Conservation (phyloP, 92 coral and sea anemone genomes). For the Scolanthus callimorphus region DNA sequence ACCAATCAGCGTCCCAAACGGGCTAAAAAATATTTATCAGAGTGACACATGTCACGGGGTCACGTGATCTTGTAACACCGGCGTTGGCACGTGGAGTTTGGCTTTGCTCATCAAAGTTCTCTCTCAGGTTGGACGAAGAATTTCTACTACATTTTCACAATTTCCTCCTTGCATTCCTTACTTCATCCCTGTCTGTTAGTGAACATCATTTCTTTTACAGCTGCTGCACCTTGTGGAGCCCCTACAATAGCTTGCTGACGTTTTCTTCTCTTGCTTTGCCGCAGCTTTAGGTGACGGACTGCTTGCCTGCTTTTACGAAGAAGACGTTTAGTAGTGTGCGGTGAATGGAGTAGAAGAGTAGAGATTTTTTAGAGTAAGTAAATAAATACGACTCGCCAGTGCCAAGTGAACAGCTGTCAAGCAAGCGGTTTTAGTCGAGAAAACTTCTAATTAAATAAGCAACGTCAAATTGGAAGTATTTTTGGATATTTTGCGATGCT, state of each 20-base stretch:
- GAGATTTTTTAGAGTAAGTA: constrained; percentile 73
- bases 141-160: constrained; percentile 13
- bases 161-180: constrained; percentile 15
- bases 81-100: constrained; percentile 98
- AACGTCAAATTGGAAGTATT: constrained; percentile 22
- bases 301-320: constrained; percentile 59
- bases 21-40: constrained; percentile 17
- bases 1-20: constrained; percentile 20
- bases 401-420: constrained; percentile 23
- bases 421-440: constrained; percentile 7
- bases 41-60: constrained; percentile 85
- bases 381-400: constrained; percentile 58
- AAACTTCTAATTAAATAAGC: constrained; percentile 11
- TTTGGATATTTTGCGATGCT: constrained; percentile 30
- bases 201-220: constrained; percentile 12
- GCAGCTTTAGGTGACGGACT: constrained; percentile 42
- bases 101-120: constrained; percentile 67
- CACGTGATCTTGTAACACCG: constrained; percentile 95
- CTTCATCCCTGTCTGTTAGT: constrained; percentile 17
- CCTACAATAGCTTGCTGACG: constrained; percentile 10
- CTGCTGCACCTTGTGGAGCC: neutral
- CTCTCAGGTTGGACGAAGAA: constrained; percentile 25
- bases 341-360: constrained; percentile 83
- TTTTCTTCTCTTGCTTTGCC: constrained; percentile 14
- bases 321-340: constrained; percentile 57